Base-by-base conservation (phyloP, 2,797 vertebrate genomes). In the Benthosema pterotum region DNA sequence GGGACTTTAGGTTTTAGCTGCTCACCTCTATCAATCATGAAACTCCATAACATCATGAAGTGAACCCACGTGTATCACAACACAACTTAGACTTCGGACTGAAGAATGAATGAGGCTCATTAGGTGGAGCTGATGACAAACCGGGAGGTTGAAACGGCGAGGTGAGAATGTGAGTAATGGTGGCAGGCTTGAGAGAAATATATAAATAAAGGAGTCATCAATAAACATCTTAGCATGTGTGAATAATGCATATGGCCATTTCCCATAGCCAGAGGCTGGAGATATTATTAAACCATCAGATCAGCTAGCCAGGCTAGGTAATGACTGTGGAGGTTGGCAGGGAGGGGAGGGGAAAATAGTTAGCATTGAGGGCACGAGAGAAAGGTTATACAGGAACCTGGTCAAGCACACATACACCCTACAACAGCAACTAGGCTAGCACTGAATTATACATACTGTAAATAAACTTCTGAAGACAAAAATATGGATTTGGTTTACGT, bases 201-300 rank as follows among this genome's bases (percentile, higher is more conserved):
- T 80, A 87, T 83, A 84, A 86, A 90, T 86, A 80, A 91, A 88
- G 58, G 57, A 84, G 69, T 86, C 88, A 90, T 93, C 90, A 92
- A 92, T 91, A 90, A 90, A 74, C 83, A 88, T 87, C 83, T 82
- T 87, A 90, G 83, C 78, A 75, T 73, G 67, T 84, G 78, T 92
- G 86, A 93, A 93, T 93, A 89, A 92, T 91, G 83, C 78, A 91
- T 90, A 83, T 60, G 80, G 80, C 79, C 84, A 88, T 92, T 92
- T 88, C 83, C 84, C 79, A 73, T 83, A 83, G 89, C 91, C 82
- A 68, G 84, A 71, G 88, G 91, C 85, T 66, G 65, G 61, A 78
- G 80, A 85, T 91, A 88, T 90, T 90, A 90, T 90, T 89, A 90
- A 70, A 83, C 85, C 82, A 79, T 85, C 77, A 78, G 74, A 89